These are phyloP conservation scores for Nothoprocta pentlandii DNA, from an alignment of 2,113 vertebrate genomes.

Conservation along the genomic window DNA sequence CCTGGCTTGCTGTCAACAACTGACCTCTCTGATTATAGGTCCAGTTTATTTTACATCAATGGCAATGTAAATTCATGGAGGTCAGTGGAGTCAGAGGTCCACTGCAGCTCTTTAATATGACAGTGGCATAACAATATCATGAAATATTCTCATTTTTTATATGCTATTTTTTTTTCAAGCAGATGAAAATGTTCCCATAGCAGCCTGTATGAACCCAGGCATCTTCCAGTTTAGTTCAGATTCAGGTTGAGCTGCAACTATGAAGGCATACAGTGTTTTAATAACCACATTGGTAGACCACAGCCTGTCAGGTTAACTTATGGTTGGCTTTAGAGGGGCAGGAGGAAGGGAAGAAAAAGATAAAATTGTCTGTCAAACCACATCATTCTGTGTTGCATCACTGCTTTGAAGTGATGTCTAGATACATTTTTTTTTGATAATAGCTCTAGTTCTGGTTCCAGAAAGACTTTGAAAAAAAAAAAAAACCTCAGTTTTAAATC, in stretches of 20 bases:
- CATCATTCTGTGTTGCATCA: neutral
- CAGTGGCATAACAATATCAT: neutral
- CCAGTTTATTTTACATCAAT: neutral
- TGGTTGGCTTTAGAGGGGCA: neutral
- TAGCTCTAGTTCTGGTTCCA: neutral
- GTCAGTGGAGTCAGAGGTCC: neutral
- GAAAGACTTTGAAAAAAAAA: neutral
- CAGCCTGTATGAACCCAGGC: constrained; percentile 4
- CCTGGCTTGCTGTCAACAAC: neutral
- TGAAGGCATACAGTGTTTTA: constrained; percentile 1
- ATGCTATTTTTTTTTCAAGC: neutral
- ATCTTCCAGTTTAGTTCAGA: neutral
- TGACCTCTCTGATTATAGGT: neutral
- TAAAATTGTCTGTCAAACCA: neutral
- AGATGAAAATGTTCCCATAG: neutral
- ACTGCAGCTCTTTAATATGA: neutral
- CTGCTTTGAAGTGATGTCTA: neutral
- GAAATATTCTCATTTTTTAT: neutral
- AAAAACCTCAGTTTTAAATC: neutral
- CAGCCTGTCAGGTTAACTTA: constrained; percentile 9
- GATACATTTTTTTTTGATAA: neutral
- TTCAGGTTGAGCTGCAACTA: neutral
- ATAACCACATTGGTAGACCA: neutral
- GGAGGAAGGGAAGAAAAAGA: neutral
- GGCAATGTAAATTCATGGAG: neutral